phyloP scores from a whole-genome alignment of 2,888 invertebrate genomes.

The Limnephilus rhombicus region DNA sequence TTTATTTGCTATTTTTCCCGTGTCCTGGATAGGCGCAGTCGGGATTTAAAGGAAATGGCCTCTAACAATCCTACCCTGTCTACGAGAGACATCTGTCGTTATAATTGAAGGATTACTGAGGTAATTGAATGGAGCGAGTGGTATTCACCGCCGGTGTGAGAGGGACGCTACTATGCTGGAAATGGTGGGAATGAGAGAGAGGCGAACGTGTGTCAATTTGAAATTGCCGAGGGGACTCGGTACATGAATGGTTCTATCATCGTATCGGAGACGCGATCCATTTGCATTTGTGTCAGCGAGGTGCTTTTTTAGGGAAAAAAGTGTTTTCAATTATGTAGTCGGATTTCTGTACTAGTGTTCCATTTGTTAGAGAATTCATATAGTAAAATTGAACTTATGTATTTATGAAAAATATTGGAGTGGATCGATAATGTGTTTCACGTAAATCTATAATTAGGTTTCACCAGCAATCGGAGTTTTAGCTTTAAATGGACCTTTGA shows the following conservation, averaged over 20 bases:
- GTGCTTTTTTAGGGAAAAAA: slow-evolving; percentile 31
- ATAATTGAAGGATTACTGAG: slow-evolving; percentile 84
- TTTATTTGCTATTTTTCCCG: slow-evolving; percentile 47
- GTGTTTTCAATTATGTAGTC: background rate
- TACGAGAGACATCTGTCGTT: slow-evolving; percentile 78
- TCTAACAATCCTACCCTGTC: slow-evolving; percentile 54
- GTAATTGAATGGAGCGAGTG: slow-evolving; percentile 79
- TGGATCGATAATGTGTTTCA: too few species aligned
- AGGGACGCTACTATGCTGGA: slow-evolving; percentile 66
- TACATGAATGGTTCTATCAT: slow-evolving; percentile 64
- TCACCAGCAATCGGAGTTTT: too few species aligned
- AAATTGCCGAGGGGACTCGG: slow-evolving; percentile 67
- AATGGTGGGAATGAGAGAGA: slow-evolving; percentile 70
- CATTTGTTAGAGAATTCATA: background rate
- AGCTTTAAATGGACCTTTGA: too few species aligned
- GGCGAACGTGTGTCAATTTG: slow-evolving; percentile 69
- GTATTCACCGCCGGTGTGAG: slow-evolving; percentile 71
- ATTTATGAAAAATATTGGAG: background rate
- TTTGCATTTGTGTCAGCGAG: slow-evolving; percentile 58
- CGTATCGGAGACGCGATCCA: slow-evolving; percentile 55
- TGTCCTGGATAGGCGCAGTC: slow-evolving; percentile 21
- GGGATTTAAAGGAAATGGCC: slow-evolving; percentile 55
- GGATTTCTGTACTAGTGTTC: background rate
- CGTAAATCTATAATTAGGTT: too few species aligned
- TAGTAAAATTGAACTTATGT: background rate